Evolutionary conservation across 64 coral and sea anemone species (phyloP), one percentile per base, ranked within the genome.

Genomic region (Dendrophyllia cribrosa): DNA sequence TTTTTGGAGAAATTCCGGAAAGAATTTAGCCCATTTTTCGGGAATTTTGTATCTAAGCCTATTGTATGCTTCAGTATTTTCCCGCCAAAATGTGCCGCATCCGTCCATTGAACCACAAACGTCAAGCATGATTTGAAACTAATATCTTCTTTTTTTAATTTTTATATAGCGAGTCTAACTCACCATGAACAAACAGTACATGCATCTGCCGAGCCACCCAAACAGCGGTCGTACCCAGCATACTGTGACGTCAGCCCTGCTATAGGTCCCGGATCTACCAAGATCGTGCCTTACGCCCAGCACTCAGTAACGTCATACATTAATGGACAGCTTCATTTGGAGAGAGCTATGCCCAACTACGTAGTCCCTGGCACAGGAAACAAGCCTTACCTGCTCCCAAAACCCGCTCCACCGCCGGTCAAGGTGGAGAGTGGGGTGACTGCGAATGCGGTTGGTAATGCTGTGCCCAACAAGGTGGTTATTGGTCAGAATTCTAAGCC

Each of bases 281-380:
- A 99, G 88, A 99, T 99, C 46, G 79, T 86, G 83, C 97, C 97
- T 4, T 99, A 99, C 63, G 97, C 97, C 0, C 94, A 99, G n/a
- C 97, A 99, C 76, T 96, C 97, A 12, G 97, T 99, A 69, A 99
- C 97, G 19, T 99, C 97, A 43, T 99, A 99, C 88, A 98, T 95
- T 70, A 99, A 96, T 58, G 94, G 95, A 50, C 95, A 97, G 59
- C 47, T 92, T 51, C 72, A 62, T 53, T 21, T 89, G 7, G 89
- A 94, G 44, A 47, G 77, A 9, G 87, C 87, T 26, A 13, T 88
- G 46, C 95, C 85, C 9, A 97, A 94, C 70, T 94, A 91, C 47
- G 34, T 74, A 0, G 71, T 59, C 21, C 22, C 71, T 26, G 73
- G 87, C 20, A 47, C 78, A 5, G 70, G 86, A 43, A 87, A 67